phyloP scores from a whole-genome alignment of 2,113 vertebrate genomes.

The Corapipo altera region DNA sequence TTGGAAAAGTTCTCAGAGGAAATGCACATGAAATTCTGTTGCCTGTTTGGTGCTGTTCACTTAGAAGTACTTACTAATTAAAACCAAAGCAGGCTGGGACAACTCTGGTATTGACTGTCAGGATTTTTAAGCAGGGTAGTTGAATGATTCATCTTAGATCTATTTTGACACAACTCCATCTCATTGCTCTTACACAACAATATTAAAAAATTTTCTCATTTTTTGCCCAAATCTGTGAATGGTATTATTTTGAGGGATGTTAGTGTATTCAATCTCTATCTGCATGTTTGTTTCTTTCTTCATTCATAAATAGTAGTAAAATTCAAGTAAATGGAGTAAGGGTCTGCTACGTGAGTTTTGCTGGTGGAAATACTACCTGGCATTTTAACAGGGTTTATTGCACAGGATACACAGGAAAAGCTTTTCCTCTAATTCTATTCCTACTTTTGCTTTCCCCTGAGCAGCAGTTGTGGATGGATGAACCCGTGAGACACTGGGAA shows the following conservation, averaged over 20 bases:
- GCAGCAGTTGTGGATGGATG: not conserved
- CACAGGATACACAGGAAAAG: not conserved
- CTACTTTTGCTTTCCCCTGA: not conserved
- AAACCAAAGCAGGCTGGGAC: not conserved
- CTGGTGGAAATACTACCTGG: not conserved
- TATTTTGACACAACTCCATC: not conserved
- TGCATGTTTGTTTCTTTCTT: not conserved
- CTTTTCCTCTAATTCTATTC: not conserved
- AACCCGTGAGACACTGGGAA: not conserved
- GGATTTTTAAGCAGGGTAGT: not conserved
- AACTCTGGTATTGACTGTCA: not conserved
- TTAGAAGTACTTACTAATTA: constrained; percentile 20
- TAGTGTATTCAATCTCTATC: not conserved
- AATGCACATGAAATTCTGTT: not conserved
- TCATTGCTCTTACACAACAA: not conserved
- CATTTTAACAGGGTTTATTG: not conserved
- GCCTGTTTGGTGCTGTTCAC: not conserved
- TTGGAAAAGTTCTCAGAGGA: constrained; percentile 1
- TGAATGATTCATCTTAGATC: not conserved
- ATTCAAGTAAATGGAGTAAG: not conserved
- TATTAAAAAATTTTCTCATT: not conserved
- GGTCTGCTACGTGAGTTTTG: not conserved
- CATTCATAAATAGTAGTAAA: not conserved
- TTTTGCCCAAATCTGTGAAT: not conserved
- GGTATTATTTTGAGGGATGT: not conserved